Evolutionary conservation across 2,888 invertebrate genomes (phyloP).

Genomic region (Cheilosia variabilis): DNA sequence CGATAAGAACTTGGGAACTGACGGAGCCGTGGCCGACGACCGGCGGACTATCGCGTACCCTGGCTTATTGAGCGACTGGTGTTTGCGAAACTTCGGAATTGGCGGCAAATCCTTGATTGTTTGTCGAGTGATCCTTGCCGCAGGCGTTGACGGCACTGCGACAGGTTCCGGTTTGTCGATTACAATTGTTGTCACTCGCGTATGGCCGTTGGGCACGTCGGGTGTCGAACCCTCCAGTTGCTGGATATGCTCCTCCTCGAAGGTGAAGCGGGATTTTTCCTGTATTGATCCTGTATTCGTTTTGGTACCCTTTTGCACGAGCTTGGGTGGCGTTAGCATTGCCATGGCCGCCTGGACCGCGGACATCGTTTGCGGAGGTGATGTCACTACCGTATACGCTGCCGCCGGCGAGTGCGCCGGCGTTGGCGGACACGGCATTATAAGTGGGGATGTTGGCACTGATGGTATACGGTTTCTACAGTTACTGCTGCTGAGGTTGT

Average conservation of each 20-base stretch:
- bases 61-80: constrained; percentile 81
- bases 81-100: constrained; percentile 85
- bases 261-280: constrained; percentile 78
- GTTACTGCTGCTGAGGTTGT: constrained; percentile 60
- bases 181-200: constrained; percentile 49
- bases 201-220: constrained; percentile 30
- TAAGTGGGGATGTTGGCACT: constrained; percentile 89
- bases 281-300: constrained; percentile 60
- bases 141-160: constrained; percentile 78
- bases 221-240: constrained; percentile 71
- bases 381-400: constrained; percentile 80
- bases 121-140: constrained; percentile 86
- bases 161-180: constrained; percentile 80
- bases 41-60: constrained; percentile 90
- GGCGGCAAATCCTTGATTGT: constrained; percentile 87
- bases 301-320: constrained; percentile 76
- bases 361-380: constrained; percentile 81
- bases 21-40: constrained; percentile 86
- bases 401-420: constrained; percentile 83
- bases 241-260: constrained; percentile 80
- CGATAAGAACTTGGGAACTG: constrained; percentile 90
- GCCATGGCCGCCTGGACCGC: constrained; percentile 82
- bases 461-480: constrained; percentile 84
- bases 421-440: constrained; percentile 83
- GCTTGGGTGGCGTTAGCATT: constrained; percentile 80